phyloP scores from a whole-genome alignment of 2,888 invertebrate species.

The Eumerus sabulonum region DNA sequence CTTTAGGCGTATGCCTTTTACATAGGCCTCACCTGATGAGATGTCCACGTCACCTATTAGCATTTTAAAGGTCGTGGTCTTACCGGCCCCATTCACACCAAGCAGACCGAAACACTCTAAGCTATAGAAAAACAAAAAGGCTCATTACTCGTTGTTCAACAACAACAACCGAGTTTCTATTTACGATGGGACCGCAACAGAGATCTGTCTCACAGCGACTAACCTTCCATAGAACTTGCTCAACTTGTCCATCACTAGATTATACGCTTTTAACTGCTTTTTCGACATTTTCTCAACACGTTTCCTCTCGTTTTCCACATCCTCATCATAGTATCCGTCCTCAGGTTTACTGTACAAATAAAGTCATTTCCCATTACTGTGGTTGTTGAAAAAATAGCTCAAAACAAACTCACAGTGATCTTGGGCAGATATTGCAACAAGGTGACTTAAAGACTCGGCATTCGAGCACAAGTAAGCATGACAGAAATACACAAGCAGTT shows the following conservation, averaged over 20 bases:
- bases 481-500: conserved; percentile 81
- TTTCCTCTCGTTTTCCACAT: conserved; percentile 81
- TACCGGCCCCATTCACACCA: conserved; percentile 93
- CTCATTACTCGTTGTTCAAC: conserved; percentile 74
- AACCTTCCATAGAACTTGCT: conserved; percentile 88
- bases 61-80: conserved; percentile 94
- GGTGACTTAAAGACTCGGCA: conserved; percentile 71
- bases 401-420: too few relatives aligned
- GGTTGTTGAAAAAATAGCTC: too few relatives aligned
- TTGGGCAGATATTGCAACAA: conserved; percentile 51
- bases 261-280: conserved; percentile 78
- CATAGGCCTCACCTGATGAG: conserved; percentile 85
- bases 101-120: conserved; percentile 84
- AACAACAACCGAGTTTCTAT: conserved; percentile 72
- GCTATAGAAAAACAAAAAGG: not conserved
- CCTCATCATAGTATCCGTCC: conserved; percentile 79
- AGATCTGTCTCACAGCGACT: conserved; percentile 89
- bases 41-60: conserved; percentile 90
- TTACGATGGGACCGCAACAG: conserved; percentile 79
- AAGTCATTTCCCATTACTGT: not conserved
- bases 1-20: conserved; percentile 81
- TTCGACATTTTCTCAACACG: conserved; percentile 79
- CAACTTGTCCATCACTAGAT: conserved; percentile 83
- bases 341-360: conserved; percentile 71
- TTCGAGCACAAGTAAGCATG: conserved; percentile 83